phyloP scores from a whole-genome alignment of 2,797 vertebrate genomes.

The Intellagama lesueurii region DNA sequence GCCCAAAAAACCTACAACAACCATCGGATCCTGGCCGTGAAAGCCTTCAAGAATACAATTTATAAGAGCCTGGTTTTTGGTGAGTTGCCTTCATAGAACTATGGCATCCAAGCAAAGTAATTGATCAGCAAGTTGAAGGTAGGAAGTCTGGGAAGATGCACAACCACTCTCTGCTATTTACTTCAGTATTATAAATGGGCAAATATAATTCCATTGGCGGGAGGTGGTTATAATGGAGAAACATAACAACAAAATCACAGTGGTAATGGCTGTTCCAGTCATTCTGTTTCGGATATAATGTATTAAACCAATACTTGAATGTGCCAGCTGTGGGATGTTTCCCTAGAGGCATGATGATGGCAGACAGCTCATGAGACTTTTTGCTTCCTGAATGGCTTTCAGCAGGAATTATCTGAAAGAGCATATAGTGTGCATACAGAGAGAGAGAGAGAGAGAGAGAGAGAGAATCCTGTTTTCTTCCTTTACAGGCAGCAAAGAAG shows the following conservation, averaged over 20 bases:
- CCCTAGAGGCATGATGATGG: background rate
- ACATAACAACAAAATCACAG: background rate
- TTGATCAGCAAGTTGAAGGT: background rate
- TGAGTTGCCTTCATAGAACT: background rate
- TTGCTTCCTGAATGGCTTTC: slow-evolving; percentile 20
- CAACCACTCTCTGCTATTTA: background rate
- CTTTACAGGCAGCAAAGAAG: background rate
- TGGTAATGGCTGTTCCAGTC: background rate
- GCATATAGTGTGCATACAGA: background rate
- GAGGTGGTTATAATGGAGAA: background rate
- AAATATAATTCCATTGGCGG: background rate
- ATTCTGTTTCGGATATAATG: background rate
- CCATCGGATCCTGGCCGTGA: no score
- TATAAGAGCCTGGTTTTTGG: background rate
- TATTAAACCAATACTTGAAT: slow-evolving; percentile 25
- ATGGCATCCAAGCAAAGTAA: background rate
- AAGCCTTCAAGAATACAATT: background rate
- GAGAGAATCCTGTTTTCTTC: slow-evolving; percentile 21
- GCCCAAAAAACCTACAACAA: no score
- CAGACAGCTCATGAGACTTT: slow-evolving; percentile 13
- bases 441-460: no score
- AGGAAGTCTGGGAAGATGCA: background rate
- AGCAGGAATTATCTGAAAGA: background rate
- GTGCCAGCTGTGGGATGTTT: background rate
- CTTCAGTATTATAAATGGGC: background rate